Percentiles rank a stretch among this genome's conserved stretches.
phyloP scores from a whole-genome alignment of 2,113 vertebrate species.

The Meriones unguiculatus region DNA sequence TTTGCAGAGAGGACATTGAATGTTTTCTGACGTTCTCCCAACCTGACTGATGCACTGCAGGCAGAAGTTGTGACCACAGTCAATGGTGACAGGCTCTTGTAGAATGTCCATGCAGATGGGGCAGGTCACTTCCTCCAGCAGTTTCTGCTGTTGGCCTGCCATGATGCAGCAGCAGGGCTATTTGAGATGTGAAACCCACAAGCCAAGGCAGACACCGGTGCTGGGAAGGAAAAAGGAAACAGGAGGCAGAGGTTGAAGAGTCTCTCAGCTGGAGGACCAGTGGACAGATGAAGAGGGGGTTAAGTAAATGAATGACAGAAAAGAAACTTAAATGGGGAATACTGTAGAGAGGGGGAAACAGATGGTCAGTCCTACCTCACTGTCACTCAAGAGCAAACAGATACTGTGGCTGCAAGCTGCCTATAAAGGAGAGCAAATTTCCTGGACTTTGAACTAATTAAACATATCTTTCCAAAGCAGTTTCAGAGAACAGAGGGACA shows the following conservation, averaged over 20 bases:
- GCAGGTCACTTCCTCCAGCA: slow-evolving; percentile 18
- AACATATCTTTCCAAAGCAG: neutral
- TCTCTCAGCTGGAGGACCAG: neutral
- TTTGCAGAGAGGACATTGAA: slow-evolving; percentile 17
- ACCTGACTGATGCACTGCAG: neutral
- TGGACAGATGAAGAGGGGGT: neutral
- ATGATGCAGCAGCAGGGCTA: neutral
- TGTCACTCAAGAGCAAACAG: neutral
- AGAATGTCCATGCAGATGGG: slow-evolving; percentile 19
- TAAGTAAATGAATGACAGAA: neutral
- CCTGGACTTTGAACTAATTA: slow-evolving; percentile 59
- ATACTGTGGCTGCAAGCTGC: neutral
- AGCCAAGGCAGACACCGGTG: too few relatives aligned
- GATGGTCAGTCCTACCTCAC: neutral
- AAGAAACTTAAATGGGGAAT: neutral
- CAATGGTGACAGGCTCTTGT: neutral
- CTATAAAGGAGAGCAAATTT: neutral
- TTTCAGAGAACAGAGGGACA: neutral
- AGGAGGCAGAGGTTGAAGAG: neutral
- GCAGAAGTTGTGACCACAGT: slow-evolving; percentile 53
- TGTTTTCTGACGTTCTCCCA: fast-evolving
- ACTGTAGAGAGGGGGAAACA: neutral
- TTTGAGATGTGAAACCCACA: neutral
- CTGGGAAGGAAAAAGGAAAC: neutral
- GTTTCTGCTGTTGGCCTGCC: neutral